These are phyloP conservation scores for Scytalopus superciliaris DNA, from an alignment of 2,113 vertebrate species.

Conservation along the genomic window DNA sequence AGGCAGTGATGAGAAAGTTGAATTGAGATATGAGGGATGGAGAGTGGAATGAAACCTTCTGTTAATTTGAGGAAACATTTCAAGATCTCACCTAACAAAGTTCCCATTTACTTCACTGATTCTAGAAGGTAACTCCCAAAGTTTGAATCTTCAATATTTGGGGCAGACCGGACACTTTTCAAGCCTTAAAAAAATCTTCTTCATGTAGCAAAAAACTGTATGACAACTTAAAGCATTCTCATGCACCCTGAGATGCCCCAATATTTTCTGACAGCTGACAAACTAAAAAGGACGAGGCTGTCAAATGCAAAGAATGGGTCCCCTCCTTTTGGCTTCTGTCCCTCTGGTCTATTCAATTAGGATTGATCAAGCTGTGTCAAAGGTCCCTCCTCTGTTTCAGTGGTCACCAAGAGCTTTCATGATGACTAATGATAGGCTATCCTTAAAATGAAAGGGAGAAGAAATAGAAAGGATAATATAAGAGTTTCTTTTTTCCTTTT, in stretches of 20 bases:
- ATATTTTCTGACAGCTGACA: constrained; percentile 67
- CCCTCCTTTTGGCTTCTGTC: constrained; percentile 66
- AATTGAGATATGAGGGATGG: background rate
- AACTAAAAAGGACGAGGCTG: constrained; percentile 70
- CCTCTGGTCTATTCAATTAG: constrained; percentile 75
- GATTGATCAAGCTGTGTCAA: constrained; percentile 76
- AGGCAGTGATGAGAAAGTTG: background rate
- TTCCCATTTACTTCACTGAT: background rate
- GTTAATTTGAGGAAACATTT: background rate
- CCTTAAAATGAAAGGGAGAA: constrained; percentile 10
- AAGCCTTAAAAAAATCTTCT: background rate
- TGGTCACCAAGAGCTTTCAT: constrained; percentile 64
- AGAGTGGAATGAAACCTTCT: rapidly evolving
- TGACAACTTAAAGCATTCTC: background rate
- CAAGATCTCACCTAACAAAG: background rate
- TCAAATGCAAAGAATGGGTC: constrained; percentile 66
- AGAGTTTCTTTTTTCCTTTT: background rate
- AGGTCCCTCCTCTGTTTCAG: constrained; percentile 65
- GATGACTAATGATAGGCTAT: constrained; percentile 67
- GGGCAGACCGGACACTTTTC: background rate
- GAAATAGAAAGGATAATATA: background rate
- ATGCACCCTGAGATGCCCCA: constrained; percentile 12
- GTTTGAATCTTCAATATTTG: background rate
- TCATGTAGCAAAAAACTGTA: background rate
- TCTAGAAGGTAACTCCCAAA: background rate